Evolutionary conservation across 2,113 vertebrate species (phyloP).

Genomic region (Phalacrocorax aristotelis): DNA sequence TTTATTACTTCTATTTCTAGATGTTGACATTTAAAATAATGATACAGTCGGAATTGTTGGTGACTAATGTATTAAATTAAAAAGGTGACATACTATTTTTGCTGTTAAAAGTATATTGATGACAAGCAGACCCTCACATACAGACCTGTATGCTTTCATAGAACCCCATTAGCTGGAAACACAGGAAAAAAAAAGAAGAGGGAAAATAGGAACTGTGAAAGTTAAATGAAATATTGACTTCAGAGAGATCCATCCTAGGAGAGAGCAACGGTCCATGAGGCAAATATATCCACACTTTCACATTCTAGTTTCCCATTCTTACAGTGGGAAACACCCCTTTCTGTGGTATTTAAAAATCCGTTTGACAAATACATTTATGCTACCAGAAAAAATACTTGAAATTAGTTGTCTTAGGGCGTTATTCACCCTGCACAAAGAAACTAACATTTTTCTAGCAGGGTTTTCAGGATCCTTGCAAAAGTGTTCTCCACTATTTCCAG

Average conservation of each 20-base stretch:
- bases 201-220: neutral
- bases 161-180: neutral
- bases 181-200: neutral
- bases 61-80: neutral
- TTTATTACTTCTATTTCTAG: neutral
- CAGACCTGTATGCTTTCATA: neutral
- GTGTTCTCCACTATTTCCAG: neutral
- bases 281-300: neutral
- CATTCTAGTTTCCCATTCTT: neutral
- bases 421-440: neutral
- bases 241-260: neutral
- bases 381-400: neutral
- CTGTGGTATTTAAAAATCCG: neutral
- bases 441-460: neutral
- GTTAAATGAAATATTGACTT: conserved; percentile 44
- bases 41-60: neutral
- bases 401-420: neutral
- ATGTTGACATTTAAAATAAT: neutral
- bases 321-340: neutral
- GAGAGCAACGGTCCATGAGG: neutral
- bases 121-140: neutral
- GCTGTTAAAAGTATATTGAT: neutral
- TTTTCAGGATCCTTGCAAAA: neutral
- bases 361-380: neutral
- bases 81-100: neutral